A percentile compares a stretch with the other conserved stretches of the same genome.
Conservation (phyloP, 2,888 invertebrate species). For the Syrista parreyssii region DNA sequence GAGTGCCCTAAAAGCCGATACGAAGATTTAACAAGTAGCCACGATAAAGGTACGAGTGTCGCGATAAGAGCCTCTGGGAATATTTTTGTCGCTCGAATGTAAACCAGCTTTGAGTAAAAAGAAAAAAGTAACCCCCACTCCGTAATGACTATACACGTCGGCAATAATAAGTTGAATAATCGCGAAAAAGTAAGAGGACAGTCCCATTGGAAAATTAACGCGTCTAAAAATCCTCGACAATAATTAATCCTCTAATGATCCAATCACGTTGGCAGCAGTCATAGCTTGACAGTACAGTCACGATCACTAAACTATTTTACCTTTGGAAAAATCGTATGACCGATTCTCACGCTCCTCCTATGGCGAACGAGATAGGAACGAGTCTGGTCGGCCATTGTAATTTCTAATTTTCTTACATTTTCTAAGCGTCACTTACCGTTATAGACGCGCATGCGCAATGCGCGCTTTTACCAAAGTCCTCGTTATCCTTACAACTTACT, state of each 20-base stretch:
- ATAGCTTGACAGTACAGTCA: slow-evolving; percentile 31
- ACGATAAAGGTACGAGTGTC: background rate
- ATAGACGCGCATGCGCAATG: background rate
- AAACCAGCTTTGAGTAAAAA: background rate
- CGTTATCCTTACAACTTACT: background rate
- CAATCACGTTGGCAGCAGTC: slow-evolving; percentile 22
- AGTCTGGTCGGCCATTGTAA: slow-evolving; percentile 35
- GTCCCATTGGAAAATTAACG: background rate
- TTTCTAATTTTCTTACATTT: slow-evolving; percentile 35
- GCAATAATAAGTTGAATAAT: background rate
- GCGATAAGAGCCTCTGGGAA: background rate
- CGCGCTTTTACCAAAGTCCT: background rate
- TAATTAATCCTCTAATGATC: slow-evolving; percentile 38
- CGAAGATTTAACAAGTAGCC: background rate
- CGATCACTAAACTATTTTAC: slow-evolving; percentile 25
- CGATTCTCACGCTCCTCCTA: slow-evolving; percentile 52
- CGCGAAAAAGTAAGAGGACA: too few relatives aligned
- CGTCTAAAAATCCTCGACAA: background rate
- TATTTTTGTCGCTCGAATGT: background rate
- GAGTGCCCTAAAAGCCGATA: background rate
- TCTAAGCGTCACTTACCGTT: background rate
- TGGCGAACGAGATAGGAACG: slow-evolving; percentile 27
- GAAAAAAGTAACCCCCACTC: background rate
- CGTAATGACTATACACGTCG: background rate
- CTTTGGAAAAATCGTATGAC: slow-evolving; percentile 31